Evolutionary conservation across 2,113 vertebrate genomes (phyloP).

Genomic region (Danionella cerebrum): DNA sequence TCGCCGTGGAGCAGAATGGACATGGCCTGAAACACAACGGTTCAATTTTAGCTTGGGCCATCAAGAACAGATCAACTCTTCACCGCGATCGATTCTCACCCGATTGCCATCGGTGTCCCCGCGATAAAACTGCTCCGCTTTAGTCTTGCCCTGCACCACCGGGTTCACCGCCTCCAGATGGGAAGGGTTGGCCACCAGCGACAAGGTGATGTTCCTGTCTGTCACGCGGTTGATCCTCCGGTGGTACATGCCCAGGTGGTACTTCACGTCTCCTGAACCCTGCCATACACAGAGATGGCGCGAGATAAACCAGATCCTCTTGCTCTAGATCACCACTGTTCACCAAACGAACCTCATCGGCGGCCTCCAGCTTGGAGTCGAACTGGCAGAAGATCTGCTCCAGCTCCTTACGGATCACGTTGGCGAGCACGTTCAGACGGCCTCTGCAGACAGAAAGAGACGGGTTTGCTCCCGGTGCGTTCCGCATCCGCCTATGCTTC

Average conservation of each 20-base stretch:
- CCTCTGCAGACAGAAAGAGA: conserved; percentile 66
- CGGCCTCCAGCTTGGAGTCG: conserved; percentile 92
- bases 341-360: conserved; percentile 98
- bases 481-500: not conserved
- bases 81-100: too few relatives aligned
- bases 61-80: too few relatives aligned
- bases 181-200: conserved; percentile 92
- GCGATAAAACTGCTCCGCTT: conserved; percentile 96
- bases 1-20: conserved; percentile 93
- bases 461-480: too few relatives aligned
- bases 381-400: conserved; percentile 99
- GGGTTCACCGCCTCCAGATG: conserved; percentile 92
- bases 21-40: conserved; percentile 76
- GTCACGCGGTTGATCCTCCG: conserved; percentile 91
- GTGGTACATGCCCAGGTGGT: conserved; percentile 98
- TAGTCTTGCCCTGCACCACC: conserved; percentile 94
- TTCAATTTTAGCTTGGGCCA: too few relatives aligned
- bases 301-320: not conserved
- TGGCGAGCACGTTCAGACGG: conserved; percentile 91
- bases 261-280: conserved; percentile 96
- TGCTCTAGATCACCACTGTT: conserved; percentile 10
- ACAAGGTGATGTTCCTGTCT: conserved; percentile 89
- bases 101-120: conserved; percentile 90
- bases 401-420: conserved; percentile 94
- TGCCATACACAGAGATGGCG: conserved; percentile 39